Percentiles rank a stretch among this genome's conserved stretches.
Conservation (phyloP, 1,140 invertebrate species). For the Pseudomyrmex flavicornis region DNA sequence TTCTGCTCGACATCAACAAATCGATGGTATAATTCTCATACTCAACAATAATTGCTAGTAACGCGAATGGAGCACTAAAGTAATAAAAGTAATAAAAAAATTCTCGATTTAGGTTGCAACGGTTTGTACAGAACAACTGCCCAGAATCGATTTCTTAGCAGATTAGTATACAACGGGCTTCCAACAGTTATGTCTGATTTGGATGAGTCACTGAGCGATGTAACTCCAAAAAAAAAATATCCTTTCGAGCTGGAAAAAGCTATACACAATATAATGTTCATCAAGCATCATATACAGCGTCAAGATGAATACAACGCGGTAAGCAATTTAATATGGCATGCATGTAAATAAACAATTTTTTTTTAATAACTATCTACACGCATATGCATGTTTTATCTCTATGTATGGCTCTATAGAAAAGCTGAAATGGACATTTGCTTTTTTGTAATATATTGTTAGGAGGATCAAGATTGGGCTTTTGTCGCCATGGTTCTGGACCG, state of each 20-base stretch:
- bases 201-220: slow-evolving; percentile 93
- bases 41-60: too few relatives aligned
- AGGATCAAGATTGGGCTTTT: slow-evolving; percentile 99
- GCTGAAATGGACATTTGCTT: background rate
- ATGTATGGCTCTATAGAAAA: background rate
- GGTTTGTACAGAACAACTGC: slow-evolving; percentile 90
- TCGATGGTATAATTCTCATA: slow-evolving; percentile 79
- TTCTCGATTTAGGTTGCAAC: slow-evolving; percentile 87
- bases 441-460: slow-evolving; percentile 82
- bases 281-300: slow-evolving; percentile 96
- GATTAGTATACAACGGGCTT: slow-evolving; percentile 91
- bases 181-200: slow-evolving; percentile 92
- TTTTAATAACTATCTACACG: background rate
- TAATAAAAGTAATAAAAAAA: too few relatives aligned
- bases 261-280: slow-evolving; percentile 97
- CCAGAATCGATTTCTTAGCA: slow-evolving; percentile 90
- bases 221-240: slow-evolving; percentile 92
- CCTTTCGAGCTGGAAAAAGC: slow-evolving; percentile 97
- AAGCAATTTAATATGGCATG: slow-evolving; percentile 75
- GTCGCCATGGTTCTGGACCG: slow-evolving; percentile 99
- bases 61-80: too few relatives aligned
- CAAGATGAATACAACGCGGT: slow-evolving; percentile 98
- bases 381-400: too few relatives aligned
- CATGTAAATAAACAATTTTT: background rate
- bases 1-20: slow-evolving; percentile 86